Evolutionary conservation across 2,888 invertebrate species (phyloP).

Genomic region (Andrena flavipes): DNA sequence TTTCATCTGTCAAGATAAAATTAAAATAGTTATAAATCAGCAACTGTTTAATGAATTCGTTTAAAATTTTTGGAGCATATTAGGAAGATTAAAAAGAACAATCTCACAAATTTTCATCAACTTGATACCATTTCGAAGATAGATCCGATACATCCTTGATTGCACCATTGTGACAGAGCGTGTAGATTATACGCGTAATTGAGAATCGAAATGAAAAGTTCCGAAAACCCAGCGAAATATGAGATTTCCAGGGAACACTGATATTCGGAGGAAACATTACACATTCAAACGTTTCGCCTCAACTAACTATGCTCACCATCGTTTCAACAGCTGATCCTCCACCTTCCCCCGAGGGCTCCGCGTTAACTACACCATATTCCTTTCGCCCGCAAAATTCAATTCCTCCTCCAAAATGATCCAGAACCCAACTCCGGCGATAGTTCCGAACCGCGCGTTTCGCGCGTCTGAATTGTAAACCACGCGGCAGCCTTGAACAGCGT

Average conservation of each 20-base stretch:
- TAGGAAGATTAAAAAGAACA: too few species aligned
- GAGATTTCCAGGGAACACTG: background rate
- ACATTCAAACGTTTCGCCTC: background rate
- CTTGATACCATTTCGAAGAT: too few species aligned
- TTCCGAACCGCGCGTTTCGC: background rate
- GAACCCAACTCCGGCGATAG: background rate
- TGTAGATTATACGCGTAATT: background rate
- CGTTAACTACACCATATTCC: background rate
- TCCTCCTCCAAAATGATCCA: too few species aligned
- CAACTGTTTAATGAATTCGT: too few species aligned
- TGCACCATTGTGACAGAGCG: background rate
- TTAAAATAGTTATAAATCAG: too few species aligned
- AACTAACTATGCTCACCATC: background rate
- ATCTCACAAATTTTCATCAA: too few species aligned
- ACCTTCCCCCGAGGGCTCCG: too few species aligned
- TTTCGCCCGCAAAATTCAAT: too few species aligned
- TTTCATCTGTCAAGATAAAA: too few species aligned
- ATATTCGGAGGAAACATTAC: background rate
- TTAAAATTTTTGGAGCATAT: too few species aligned
- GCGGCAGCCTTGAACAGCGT: background rate
- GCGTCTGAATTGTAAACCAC: background rate
- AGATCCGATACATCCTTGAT: too few species aligned
- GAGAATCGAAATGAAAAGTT: background rate
- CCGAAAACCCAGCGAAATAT: background rate
- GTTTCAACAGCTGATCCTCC: too few species aligned